These are phyloP conservation scores for Campoplex nolae DNA, from an alignment of 2,888 invertebrate species.

Conservation along the genomic window DNA sequence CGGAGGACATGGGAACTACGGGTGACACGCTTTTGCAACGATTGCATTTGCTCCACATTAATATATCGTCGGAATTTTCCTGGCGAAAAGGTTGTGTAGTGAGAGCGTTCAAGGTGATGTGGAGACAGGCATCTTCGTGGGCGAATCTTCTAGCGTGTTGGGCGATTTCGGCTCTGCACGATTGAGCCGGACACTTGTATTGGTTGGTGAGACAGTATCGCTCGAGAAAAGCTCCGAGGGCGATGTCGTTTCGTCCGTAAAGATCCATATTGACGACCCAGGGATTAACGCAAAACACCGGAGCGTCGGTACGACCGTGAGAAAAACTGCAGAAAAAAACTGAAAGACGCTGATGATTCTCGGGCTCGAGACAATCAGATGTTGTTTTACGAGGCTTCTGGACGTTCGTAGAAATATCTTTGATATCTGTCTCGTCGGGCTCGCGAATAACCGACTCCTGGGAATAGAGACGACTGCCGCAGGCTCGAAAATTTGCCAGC, in stretches of 20 bases:
- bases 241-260: slow-evolving; percentile 97
- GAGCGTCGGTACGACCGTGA: slow-evolving; percentile 90
- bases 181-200: slow-evolving; percentile 90
- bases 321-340: slow-evolving; percentile 96
- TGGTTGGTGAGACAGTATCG: slow-evolving; percentile 95
- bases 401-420: background rate
- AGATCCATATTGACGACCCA: slow-evolving; percentile 97
- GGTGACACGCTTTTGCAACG: slow-evolving; percentile 89
- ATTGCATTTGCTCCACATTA: slow-evolving; percentile 94
- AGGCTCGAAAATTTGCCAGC: slow-evolving; percentile 94
- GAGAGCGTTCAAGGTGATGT: slow-evolving; percentile 88
- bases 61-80: slow-evolving; percentile 86
- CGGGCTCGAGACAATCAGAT: slow-evolving; percentile 91
- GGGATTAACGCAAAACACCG: slow-evolving; percentile 95
- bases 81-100: slow-evolving; percentile 85
- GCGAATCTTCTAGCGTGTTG: slow-evolving; percentile 88
- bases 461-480: slow-evolving; percentile 87
- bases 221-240: slow-evolving; percentile 96
- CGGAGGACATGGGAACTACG: slow-evolving; percentile 90
- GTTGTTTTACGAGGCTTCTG: background rate
- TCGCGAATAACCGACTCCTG: slow-evolving; percentile 74
- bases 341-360: slow-evolving; percentile 94
- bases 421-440: background rate
- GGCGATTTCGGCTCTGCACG: slow-evolving; percentile 84
- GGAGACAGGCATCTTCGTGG: slow-evolving; percentile 95